A percentile compares a stretch with the other conserved stretches of the same genome.
Evolutionary conservation across 2,797 vertebrate genomes (phyloP).

Genomic region (Erethizon dorsatum): DNA sequence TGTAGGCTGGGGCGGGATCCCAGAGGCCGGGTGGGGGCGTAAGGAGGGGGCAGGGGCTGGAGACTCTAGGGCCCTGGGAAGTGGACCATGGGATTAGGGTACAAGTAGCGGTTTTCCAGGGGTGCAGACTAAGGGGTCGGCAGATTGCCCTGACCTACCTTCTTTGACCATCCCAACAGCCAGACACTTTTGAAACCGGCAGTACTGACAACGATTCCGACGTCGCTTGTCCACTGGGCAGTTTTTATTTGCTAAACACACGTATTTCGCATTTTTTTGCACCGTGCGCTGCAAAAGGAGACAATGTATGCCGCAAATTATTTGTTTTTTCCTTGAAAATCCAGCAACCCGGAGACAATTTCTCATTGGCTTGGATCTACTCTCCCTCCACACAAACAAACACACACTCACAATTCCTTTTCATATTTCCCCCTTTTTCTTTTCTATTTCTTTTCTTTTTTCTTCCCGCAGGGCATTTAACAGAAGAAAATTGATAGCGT

Average conservation of each 20-base stretch:
- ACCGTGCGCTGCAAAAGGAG: slow-evolving; percentile 95
- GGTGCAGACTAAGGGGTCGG: too few species aligned
- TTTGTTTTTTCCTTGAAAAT: slow-evolving; percentile 57
- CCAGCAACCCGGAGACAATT: slow-evolving; percentile 49
- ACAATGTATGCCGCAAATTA: slow-evolving; percentile 6
- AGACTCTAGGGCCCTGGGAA: background rate
- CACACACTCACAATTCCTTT: slow-evolving; percentile 24
- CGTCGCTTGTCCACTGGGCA: slow-evolving; percentile 99
- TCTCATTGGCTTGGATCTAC: background rate
- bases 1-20: background rate
- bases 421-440: background rate
- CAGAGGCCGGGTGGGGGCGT: background rate
- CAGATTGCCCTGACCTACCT: slow-evolving; percentile 90
- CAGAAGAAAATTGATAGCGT: slow-evolving; percentile 89
- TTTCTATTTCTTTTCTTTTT: slow-evolving; percentile 48
- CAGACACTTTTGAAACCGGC: slow-evolving; percentile 99
- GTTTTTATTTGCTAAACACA: slow-evolving; percentile 99
- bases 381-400: slow-evolving; percentile 61
- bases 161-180: slow-evolving; percentile 99
- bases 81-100: background rate
- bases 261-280: slow-evolving; percentile 99
- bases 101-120: background rate
- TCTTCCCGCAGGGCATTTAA: slow-evolving; percentile 86
- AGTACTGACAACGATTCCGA: slow-evolving; percentile 99
- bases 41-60: rapidly evolving